phyloP scores from a whole-genome alignment of 2,113 vertebrate species.

The Eretmochelys imbricata region DNA sequence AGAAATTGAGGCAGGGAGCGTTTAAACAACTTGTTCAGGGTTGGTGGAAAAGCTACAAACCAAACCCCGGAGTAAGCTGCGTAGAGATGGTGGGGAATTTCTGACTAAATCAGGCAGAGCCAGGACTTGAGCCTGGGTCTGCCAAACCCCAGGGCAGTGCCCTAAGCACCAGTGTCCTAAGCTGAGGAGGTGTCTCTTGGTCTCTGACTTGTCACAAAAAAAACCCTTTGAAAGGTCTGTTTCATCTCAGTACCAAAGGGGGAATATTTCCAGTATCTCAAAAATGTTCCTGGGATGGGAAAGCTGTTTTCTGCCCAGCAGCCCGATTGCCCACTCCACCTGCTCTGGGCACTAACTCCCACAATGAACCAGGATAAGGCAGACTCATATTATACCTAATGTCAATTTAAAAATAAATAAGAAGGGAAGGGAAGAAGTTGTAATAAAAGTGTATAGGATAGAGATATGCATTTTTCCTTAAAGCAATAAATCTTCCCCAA shows the following conservation, averaged over 20 bases:
- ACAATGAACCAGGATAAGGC: conserved; percentile 69
- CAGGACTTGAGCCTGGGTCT: not conserved
- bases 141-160: not conserved
- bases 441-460: conserved; percentile 80
- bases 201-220: not conserved
- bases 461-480: conserved; percentile 79
- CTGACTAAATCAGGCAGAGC: not conserved
- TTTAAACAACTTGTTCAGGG: conserved; percentile 4
- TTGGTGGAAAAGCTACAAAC: conserved; percentile 34
- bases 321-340: not conserved
- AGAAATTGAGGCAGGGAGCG: not conserved
- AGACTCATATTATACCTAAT: conserved; percentile 75
- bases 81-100: not conserved
- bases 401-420: conserved; percentile 53
- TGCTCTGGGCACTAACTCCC: conserved; percentile 70
- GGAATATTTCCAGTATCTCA: not conserved
- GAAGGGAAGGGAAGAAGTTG: conserved; percentile 54
- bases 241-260: not conserved
- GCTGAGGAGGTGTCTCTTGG: not conserved
- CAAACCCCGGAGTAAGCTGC: not conserved
- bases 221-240: not conserved
- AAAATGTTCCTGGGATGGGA: not conserved
- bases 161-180: no score
- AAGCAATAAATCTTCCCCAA: conserved; percentile 81
- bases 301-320: not conserved